Evolutionary conservation across 2,113 vertebrate species (phyloP).

Genomic region (Pao palembangensis): DNA sequence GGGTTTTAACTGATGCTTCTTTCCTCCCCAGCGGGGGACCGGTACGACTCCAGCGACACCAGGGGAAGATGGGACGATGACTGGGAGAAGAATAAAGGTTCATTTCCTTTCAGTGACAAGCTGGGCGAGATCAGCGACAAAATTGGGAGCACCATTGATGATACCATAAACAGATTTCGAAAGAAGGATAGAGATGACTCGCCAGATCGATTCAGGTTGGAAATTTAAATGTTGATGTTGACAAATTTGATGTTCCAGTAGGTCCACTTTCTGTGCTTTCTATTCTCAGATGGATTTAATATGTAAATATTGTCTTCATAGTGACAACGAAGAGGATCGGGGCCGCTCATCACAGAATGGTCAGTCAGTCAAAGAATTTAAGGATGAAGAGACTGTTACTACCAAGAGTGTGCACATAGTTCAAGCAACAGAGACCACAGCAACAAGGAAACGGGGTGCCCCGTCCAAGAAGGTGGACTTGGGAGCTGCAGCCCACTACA

Average conservation of each 20-base stretch:
- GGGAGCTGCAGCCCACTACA: constrained; percentile 92
- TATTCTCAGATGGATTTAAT: neutral
- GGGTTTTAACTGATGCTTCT: neutral
- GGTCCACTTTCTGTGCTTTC: neutral
- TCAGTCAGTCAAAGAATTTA: constrained; percentile 83
- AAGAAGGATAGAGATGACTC: constrained; percentile 95
- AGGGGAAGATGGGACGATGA: constrained; percentile 94
- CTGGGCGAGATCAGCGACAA: constrained; percentile 94
- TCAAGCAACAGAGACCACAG: constrained; percentile 92
- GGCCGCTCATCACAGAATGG: constrained; percentile 80
- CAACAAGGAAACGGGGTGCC: constrained; percentile 86
- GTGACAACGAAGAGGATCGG: constrained; percentile 86
- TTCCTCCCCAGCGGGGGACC: constrained; percentile 76
- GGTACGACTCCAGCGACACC: constrained; percentile 81
- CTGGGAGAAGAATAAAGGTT: constrained; percentile 88
- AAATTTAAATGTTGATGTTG: neutral
- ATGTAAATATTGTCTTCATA: constrained; percentile 51
- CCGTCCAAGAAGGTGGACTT: constrained; percentile 94
- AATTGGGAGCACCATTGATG: constrained; percentile 96
- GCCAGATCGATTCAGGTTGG: constrained; percentile 91
- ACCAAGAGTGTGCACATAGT: constrained; percentile 91
- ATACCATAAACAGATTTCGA: constrained; percentile 94
- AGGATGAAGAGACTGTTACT: constrained; percentile 94
- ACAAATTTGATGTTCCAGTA: neutral
- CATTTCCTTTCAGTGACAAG: constrained; percentile 95